Percentiles rank a stretch among this genome's conserved stretches.
phyloP scores from a whole-genome alignment of 2,797 vertebrate species.

The Aldrovandia affinis region DNA sequence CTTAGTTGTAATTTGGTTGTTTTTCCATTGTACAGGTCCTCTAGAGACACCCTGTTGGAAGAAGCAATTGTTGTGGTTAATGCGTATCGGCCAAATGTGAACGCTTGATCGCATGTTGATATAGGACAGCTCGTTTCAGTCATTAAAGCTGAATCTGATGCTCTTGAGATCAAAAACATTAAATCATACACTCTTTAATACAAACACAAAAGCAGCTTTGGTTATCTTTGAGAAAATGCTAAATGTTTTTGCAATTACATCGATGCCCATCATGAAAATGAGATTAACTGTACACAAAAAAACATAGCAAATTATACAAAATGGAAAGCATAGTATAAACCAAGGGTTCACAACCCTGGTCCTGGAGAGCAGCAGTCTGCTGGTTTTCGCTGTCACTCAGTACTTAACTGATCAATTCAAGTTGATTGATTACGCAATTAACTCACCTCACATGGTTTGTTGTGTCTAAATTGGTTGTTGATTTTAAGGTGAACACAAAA shows the following conservation, averaged over 20 bases:
- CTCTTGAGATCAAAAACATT: not conserved
- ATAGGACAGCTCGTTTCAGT: not conserved
- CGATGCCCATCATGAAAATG: not conserved
- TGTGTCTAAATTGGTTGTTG: no score
- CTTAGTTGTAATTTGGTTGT: slow-evolving; percentile 98
- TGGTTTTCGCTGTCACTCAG: no score
- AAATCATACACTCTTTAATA: not conserved
- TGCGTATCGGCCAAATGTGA: not conserved
- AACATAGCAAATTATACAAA: no score
- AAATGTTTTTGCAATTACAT: not conserved
- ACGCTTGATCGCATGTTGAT: not conserved
- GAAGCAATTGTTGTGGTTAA: slow-evolving; percentile 38
- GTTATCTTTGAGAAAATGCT: not conserved
- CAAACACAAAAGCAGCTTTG: not conserved
- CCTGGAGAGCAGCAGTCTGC: no score
- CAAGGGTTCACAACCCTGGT: no score
- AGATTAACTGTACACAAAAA: not conserved
- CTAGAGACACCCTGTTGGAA: slow-evolving; percentile 88
- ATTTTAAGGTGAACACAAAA: no score
- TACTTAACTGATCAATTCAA: no score
- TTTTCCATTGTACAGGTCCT: slow-evolving; percentile 98
- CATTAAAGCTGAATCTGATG: not conserved
- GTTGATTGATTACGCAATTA: no score
- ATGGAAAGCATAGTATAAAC: no score
- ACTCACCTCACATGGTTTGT: no score